Evolutionary conservation across 2,113 vertebrate genomes (phyloP).

Genomic region (Oceanodroma tethys): DNA sequence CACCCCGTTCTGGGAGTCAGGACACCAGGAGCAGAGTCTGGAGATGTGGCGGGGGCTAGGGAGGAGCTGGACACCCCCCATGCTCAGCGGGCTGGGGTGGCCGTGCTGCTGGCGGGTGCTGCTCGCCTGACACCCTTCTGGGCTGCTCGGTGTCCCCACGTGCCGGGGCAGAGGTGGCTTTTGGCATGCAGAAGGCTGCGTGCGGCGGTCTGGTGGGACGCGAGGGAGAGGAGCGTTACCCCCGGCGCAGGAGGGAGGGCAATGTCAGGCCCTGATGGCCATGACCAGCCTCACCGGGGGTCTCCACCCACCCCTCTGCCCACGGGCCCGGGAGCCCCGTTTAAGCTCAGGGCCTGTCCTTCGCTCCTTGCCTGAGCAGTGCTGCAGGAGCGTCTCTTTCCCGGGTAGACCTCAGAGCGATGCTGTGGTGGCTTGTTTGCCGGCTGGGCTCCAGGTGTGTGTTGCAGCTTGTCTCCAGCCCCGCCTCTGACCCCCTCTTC

Average conservation of each 20-base stretch:
- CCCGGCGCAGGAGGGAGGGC: not conserved
- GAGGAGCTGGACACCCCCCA: not conserved
- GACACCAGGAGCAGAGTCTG: not conserved
- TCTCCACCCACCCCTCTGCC: not conserved
- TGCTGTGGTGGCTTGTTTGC: not conserved
- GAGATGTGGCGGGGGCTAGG: not conserved
- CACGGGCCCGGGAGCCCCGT: fast-evolving
- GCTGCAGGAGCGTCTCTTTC: not conserved
- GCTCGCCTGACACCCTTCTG: too few relatives aligned
- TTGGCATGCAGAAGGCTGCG: not conserved
- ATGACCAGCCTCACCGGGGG: not conserved
- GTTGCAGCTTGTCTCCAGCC: not conserved
- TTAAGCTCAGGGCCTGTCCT: not conserved
- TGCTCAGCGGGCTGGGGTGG: not conserved
- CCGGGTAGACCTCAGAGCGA: not conserved
- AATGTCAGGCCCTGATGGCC: not conserved
- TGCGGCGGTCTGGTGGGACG: not conserved
- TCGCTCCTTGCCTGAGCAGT: not conserved
- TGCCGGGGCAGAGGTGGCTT: not conserved
- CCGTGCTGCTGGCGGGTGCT: fast-evolving
- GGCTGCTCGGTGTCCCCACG: fast-evolving
- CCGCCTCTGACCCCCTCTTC: not conserved
- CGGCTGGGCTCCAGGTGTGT: not conserved
- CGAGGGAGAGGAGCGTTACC: not conserved
- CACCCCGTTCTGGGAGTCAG: not conserved